Base-by-base conservation (phyloP, 2,797 vertebrate genomes). In the Astyanax mexicanus region DNA sequence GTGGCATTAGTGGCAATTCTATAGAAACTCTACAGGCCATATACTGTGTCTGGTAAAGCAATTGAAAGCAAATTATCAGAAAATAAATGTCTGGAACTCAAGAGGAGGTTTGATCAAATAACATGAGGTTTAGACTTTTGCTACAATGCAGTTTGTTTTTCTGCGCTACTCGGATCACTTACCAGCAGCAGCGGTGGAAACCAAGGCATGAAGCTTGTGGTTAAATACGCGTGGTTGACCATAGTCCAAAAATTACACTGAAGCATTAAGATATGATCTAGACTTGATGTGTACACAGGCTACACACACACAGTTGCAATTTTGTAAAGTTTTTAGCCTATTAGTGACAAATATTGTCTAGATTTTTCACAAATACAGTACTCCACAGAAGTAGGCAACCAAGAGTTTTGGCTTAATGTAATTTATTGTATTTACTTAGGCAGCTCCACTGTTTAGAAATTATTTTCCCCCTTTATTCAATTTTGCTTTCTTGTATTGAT, bases 1-100 rank as follows among this genome's bases (percentile, higher is more conserved):
- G 66, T 71, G 75, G 66, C 17, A 19, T 77, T 13, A 67, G 78
- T 11, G 4, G 6, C 17, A 61, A 88, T 90, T 85, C 74, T 90
- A 44, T 11, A 38, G 23, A 37, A 23, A 0, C 37, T 37, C 4
- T 49, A 27, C 23, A 69, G 47, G 42, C 54, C 47, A 37, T 64
- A 51, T 37, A 42, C 10, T n/a, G n/a, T 69, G 15, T 11, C 19
- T 47, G 58, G 7, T n/a, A 35, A 32, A 58, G 13, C 37, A 17
- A 27, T 6, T 6, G 0, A 1, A 6, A 5, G 1, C 11, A 55
- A 55, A 10, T 13, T 19, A 15, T 15, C 2, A 13, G 15, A n/a
- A 61, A 38, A 19, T 12, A 32, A 25, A 44, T 44, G 23, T 32
- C 29, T 13, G 19, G 7, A 17, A 11, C 3, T 40, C 17, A 17